Conservation (phyloP, 2,888 invertebrate species). For the Drosophila longiperda region DNA sequence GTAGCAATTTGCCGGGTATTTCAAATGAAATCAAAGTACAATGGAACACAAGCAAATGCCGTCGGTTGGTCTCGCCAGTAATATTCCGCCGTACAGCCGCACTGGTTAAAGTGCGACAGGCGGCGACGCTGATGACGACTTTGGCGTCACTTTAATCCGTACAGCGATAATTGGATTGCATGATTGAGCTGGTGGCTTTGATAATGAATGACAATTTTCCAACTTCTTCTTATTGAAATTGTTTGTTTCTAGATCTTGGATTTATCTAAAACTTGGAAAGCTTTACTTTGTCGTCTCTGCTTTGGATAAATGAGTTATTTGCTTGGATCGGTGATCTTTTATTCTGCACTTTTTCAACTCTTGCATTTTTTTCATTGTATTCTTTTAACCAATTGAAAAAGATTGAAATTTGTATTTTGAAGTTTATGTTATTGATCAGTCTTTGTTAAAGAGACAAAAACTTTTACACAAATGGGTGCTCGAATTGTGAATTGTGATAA, state of each 20-base stretch:
- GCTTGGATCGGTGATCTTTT: background rate
- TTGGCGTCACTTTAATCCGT: conserved; percentile 18
- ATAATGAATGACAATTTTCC: conserved; percentile 53
- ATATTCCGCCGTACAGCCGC: conserved; percentile 67
- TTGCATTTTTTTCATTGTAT: background rate
- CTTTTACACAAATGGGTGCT: background rate
- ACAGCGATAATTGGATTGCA: conserved; percentile 32
- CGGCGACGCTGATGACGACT: background rate
- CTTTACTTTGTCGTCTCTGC: background rate
- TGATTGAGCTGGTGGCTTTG: conserved; percentile 37
- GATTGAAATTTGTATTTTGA: background rate
- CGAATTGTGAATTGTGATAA: background rate
- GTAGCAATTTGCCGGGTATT: conserved; percentile 37
- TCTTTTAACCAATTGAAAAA: background rate
- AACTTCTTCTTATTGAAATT: background rate
- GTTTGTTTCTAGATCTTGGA: background rate
- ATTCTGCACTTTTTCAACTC: background rate
- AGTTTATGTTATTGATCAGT: too few relatives aligned
- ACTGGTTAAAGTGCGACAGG: conserved; percentile 61
- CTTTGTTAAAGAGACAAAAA: background rate
- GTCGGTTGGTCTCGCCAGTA: conserved; percentile 74
- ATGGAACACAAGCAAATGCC: conserved; percentile 29
- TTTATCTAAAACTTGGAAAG: background rate
- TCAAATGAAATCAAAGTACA: conserved; percentile 54
- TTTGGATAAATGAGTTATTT: background rate